Percentiles rank a stretch among this genome's conserved stretches.
phyloP scores from a whole-genome alignment of 2,888 invertebrate genomes.

The Bombyx huttoni region DNA sequence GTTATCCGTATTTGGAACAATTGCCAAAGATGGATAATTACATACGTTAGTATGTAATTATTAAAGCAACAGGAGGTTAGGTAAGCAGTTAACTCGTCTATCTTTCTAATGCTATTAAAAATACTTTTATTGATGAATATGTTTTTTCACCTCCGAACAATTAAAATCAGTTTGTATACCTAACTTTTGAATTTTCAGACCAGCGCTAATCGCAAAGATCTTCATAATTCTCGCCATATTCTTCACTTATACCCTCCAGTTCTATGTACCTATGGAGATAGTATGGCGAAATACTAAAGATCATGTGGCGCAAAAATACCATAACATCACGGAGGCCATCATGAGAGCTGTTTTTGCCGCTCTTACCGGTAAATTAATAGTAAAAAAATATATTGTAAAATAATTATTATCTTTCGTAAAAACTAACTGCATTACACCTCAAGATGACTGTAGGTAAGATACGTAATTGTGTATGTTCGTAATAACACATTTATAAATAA shows the following conservation, averaged over 20 bases:
- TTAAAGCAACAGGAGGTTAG: too few species aligned
- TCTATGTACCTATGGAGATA: conserved; percentile 94
- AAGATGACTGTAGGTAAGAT: too few species aligned
- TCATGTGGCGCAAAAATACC: conserved; percentile 37
- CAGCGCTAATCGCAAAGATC: conserved; percentile 83
- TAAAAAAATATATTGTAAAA: background rate
- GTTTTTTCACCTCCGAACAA: background rate
- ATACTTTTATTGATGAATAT: too few species aligned
- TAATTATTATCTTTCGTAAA: background rate
- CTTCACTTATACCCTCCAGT: conserved; percentile 93
- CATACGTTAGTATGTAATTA: too few species aligned
- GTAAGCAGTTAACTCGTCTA: too few species aligned
- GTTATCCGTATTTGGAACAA: too few species aligned
- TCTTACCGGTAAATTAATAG: conserved; percentile 39
- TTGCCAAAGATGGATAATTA: too few species aligned
- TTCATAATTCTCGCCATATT: conserved; percentile 91
- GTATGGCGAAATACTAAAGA: conserved; percentile 83
- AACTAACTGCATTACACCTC: too few species aligned
- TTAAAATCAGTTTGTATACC: background rate
- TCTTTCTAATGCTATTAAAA: too few species aligned
- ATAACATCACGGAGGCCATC: conserved; percentile 40
- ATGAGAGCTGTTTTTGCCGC: conserved; percentile 56
- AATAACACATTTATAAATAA: too few species aligned
- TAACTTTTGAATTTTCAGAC: conserved; percentile 50
- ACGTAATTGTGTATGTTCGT: too few species aligned